Conservation (phyloP, 2,113 vertebrate species). For the Protomyctophum bolini region DNA sequence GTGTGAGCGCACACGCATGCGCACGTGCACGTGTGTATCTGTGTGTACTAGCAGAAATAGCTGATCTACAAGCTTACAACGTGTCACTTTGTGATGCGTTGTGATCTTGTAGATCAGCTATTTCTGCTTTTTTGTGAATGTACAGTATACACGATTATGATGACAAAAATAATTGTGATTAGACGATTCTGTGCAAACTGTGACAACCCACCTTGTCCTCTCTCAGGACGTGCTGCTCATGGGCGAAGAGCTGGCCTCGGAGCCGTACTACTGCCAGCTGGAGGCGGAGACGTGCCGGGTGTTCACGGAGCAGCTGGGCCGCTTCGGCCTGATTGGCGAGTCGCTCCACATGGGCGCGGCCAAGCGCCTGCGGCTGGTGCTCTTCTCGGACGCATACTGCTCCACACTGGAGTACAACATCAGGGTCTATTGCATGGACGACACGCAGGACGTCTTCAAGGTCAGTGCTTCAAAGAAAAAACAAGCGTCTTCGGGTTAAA, state of each 20-base stretch:
- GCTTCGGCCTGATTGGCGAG: constrained; percentile 94
- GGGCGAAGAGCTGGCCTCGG: constrained; percentile 88
- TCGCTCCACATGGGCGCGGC: constrained; percentile 94
- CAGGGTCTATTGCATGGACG: constrained; percentile 95
- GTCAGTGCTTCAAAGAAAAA: constrained; percentile 70
- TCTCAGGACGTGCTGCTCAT: constrained; percentile 91
- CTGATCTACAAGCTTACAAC: no score
- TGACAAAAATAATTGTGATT: no score
- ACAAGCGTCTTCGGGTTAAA: no score
- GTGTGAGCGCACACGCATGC: no score
- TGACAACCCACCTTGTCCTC: constrained; percentile 2
- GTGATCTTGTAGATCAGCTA: no score
- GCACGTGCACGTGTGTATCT: constrained; percentile 20
- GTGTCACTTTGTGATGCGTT: no score
- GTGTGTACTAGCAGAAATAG: no score
- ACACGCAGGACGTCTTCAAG: constrained; percentile 95
- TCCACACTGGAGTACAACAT: constrained; percentile 95
- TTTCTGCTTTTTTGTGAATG: no score
- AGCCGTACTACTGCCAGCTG: constrained; percentile 96
- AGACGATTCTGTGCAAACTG: no score
- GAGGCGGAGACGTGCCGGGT: constrained; percentile 91
- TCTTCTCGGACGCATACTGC: constrained; percentile 92
- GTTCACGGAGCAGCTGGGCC: constrained; percentile 96
- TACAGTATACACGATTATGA: no score
- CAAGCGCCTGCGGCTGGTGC: constrained; percentile 94